Percentiles rank a stretch among this genome's conserved stretches.
Conservation (phyloP, 2,888 invertebrate species). For the Lepidochrysops patricia region DNA sequence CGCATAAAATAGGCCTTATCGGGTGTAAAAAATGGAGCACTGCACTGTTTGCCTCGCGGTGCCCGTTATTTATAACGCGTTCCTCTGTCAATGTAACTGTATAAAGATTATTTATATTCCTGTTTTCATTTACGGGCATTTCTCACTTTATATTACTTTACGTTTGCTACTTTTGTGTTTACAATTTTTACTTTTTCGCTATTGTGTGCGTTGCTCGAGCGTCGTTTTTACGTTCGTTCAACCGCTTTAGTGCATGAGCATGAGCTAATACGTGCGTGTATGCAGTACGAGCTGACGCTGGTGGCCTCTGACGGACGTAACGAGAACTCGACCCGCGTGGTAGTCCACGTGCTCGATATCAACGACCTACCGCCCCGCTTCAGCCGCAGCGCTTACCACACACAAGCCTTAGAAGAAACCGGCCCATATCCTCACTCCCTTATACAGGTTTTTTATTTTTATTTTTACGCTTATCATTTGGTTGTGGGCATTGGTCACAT, state of each 20-base stretch:
- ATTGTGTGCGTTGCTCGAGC: background rate
- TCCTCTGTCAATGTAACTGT: slow-evolving; percentile 31
- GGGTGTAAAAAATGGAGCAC: slow-evolving; percentile 22
- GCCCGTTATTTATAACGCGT: slow-evolving; percentile 21
- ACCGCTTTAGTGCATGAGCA: slow-evolving; percentile 57
- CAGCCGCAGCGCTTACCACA: slow-evolving; percentile 80
- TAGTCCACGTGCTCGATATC: slow-evolving; percentile 88
- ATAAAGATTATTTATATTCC: slow-evolving; percentile 7
- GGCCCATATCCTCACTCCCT: slow-evolving; percentile 81
- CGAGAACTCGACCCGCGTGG: slow-evolving; percentile 89
- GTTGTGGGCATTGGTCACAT: background rate
- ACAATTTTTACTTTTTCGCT: background rate
- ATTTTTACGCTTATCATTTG: background rate
- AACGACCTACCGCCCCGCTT: slow-evolving; percentile 93
- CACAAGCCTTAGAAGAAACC: slow-evolving; percentile 84
- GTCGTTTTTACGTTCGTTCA: slow-evolving; percentile 17
- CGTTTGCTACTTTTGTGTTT: slow-evolving; percentile 1
- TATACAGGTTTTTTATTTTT: slow-evolving; percentile 80
- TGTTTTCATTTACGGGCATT: slow-evolving; percentile 4
- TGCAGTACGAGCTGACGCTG: slow-evolving; percentile 89
- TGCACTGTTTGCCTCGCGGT: slow-evolving; percentile 14
- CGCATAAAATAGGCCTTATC: slow-evolving; percentile 22
- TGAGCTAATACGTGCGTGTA: slow-evolving; percentile 57
- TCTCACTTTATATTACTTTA: background rate
- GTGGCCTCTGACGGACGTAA: slow-evolving; percentile 93